These are phyloP conservation scores for Harpagoxenus sublaevis DNA, from an alignment of 2,888 invertebrate genomes.

Conservation along the genomic window DNA sequence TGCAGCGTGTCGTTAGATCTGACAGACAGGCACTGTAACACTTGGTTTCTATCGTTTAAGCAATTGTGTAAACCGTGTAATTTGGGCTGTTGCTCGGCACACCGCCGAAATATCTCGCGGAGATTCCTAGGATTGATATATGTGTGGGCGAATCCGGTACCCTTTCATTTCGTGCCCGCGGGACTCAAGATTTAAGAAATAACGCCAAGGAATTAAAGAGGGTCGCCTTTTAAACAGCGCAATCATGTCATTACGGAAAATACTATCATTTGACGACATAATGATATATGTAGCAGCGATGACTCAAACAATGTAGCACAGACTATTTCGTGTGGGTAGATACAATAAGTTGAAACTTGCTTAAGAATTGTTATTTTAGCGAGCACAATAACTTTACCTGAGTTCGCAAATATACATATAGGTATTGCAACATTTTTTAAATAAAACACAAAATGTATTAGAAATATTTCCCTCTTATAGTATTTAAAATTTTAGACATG, in stretches of 20 bases:
- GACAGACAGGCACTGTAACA: constrained; percentile 73
- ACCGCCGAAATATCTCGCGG: constrained; percentile 40
- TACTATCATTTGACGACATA: constrained; percentile 66
- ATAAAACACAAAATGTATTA: background rate
- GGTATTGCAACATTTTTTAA: background rate
- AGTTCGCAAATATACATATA: background rate
- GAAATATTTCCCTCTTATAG: background rate
- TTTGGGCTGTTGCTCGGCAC: constrained; percentile 60
- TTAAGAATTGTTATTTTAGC: constrained; percentile 1
- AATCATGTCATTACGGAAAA: constrained; percentile 72
- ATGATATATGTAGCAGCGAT: constrained; percentile 62
- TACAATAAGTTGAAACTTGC: constrained; percentile 14
- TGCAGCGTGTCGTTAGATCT: constrained; percentile 66
- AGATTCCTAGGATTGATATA: constrained; percentile 72
- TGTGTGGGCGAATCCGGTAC: constrained; percentile 61
- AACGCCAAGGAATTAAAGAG: constrained; percentile 70
- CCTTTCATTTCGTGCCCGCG: constrained; percentile 72
- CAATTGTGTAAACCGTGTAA: constrained; percentile 65
- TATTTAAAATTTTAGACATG: background rate
- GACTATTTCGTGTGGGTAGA: constrained; percentile 34
- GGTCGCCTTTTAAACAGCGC: constrained; percentile 66
- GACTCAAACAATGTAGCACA: constrained; percentile 30
- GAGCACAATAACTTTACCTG: constrained; percentile 9
- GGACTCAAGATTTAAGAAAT: constrained; percentile 66
- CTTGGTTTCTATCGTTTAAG: constrained; percentile 78